A percentile compares a stretch with the other conserved stretches of the same genome.
Evolutionary conservation across 1,140 invertebrate species (phyloP).

Genomic region (Chironomus striatipennis): DNA sequence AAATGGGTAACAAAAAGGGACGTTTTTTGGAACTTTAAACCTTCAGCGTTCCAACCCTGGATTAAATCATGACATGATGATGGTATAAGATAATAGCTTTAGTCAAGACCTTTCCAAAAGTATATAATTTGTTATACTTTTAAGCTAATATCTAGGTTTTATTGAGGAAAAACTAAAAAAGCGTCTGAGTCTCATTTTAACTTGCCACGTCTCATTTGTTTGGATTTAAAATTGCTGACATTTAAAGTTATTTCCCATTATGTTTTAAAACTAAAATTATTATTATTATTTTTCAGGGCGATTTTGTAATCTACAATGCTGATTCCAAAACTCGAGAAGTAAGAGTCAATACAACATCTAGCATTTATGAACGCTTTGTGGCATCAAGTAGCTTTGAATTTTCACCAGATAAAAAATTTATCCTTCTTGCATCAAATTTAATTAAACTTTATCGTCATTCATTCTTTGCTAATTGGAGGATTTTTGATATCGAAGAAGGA

Average conservation of each 20-base stretch:
- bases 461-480: conserved; percentile 46
- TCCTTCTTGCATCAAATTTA: background rate
- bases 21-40: too few relatives aligned
- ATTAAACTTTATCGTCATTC: conserved; percentile 49
- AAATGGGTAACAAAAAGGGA: too few relatives aligned
- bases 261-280: background rate
- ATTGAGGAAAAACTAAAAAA: too few relatives aligned
- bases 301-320: conserved; percentile 17
- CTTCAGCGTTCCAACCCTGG: too few relatives aligned
- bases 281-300: conserved; percentile 16
- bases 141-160: too few relatives aligned
- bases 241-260: background rate
- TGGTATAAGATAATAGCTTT: too few relatives aligned
- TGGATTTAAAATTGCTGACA: too few relatives aligned
- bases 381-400: conserved; percentile 17
- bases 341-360: background rate
- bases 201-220: too few relatives aligned
- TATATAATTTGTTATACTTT: too few relatives aligned
- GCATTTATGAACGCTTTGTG: background rate
- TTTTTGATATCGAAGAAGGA: conserved; percentile 45
- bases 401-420: conserved; percentile 23
- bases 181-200: too few relatives aligned
- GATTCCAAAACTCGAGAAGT: background rate
- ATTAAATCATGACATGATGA: too few relatives aligned
- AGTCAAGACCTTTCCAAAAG: too few relatives aligned